Base-by-base conservation (phyloP, 2,113 vertebrate species). In the Catagonus wagneri region DNA sequence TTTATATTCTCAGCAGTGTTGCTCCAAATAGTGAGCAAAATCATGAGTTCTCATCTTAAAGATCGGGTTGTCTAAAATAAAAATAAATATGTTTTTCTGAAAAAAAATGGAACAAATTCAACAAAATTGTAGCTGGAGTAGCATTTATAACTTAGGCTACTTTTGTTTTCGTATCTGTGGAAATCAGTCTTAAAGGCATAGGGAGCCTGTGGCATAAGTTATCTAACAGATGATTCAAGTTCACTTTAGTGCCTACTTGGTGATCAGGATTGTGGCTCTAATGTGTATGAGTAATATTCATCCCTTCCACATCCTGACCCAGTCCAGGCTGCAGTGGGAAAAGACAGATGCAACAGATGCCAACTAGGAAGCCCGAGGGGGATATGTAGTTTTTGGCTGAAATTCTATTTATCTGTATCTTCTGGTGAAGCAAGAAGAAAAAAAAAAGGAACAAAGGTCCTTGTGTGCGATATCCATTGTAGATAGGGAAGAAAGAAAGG, bases 401-500 rank as follows among this genome's bases (percentile, higher is more conserved):
- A 83, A 72, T 90, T 86, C 44, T 89, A 1, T 89, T 88, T 90
- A 25, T 81, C 61, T 93, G 12, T 71, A 4, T 69, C 34, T n/a
- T 78, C 39, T 60, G 16, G 3, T 44, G 56, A 61, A 61, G 50
- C 27, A 71, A 58, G 16, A 20, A 29, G 16, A 8, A 83, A 69
- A 66, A 36, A 60, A 13, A 63, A 66, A 11, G 54, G 44, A 66
- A 94, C 72, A 94, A 88, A 94, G 50, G 29, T 25, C 36, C 36
- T 94, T 52, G 76, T 94, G 83, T 76, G 78, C 92, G 83, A 54
- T 93, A 89, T 79, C 58, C 83, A 29, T 36, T 85, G 14, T 54
- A 89, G 75, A 34, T 60, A 27, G 76, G 3, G 83, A 69, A 60
- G 71, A 86, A 90, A 90, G 68, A 19, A 78, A 88, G 23, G 58